Conservation (phyloP, 1,140 invertebrate genomes). For the Microplitis mediator region DNA sequence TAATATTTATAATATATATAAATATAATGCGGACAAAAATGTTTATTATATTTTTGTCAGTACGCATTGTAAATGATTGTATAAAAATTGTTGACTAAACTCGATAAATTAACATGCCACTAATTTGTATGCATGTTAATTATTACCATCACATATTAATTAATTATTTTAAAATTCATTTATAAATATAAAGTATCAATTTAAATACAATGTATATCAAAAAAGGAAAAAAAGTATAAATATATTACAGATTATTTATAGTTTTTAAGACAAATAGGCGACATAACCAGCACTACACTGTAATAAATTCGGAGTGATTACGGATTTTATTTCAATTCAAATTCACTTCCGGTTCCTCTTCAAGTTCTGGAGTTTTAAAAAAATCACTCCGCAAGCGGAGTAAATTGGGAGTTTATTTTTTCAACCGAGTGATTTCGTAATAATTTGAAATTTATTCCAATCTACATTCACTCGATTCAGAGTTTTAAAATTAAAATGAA, state of each 20-base stretch:
- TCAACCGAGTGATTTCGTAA: too few species aligned
- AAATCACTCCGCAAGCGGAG: too few species aligned
- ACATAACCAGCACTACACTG: constrained; percentile 37
- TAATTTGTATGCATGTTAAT: constrained; percentile 20
- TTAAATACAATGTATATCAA: constrained; percentile 54
- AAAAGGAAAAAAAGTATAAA: constrained; percentile 50
- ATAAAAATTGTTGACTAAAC: constrained; percentile 32
- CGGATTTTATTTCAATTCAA: too few species aligned
- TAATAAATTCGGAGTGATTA: too few species aligned
- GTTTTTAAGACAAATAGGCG: constrained; percentile 39
- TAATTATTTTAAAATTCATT: constrained; percentile 33
- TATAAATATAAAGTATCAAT: constrained; percentile 55
- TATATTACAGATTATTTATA: constrained; percentile 41
- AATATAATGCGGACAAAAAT: neutral
- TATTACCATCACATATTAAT: neutral
- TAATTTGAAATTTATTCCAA: too few species aligned
- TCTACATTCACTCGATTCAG: too few species aligned
- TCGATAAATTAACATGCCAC: neutral
- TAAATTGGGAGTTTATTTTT: too few species aligned
- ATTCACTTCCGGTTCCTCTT: too few species aligned
- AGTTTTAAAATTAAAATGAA: too few species aligned
- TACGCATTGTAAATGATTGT: constrained; percentile 28
- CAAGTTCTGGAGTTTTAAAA: too few species aligned
- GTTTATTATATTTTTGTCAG: neutral
- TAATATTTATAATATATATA: neutral